phyloP scores from a whole-genome alignment of 2,797 vertebrate genomes.

The Strix occidentalis region DNA sequence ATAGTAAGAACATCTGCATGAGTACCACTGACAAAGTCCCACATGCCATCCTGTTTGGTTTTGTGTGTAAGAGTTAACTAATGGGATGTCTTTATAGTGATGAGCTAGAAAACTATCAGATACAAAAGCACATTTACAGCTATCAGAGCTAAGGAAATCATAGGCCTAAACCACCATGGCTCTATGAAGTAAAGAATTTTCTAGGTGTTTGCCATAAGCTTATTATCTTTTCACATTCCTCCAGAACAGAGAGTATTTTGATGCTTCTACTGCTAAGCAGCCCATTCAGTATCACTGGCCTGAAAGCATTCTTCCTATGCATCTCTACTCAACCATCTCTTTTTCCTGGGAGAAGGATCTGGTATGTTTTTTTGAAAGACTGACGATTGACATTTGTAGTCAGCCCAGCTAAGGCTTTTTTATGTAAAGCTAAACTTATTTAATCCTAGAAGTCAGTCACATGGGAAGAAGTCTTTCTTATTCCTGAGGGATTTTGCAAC shows the following conservation, averaged over 20 bases:
- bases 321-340: neutral
- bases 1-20: neutral
- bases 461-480: neutral
- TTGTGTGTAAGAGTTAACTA: neutral
- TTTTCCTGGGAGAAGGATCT: neutral
- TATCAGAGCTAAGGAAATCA: neutral
- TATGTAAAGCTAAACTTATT: neutral
- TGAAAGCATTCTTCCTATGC: neutral
- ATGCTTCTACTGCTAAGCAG: slow-evolving; percentile 38
- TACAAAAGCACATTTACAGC: neutral
- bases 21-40: neutral
- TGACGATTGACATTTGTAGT: neutral
- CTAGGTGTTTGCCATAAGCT: slow-evolving; percentile 8
- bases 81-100: neutral
- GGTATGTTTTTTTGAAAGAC: neutral
- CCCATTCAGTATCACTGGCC: neutral
- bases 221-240: slow-evolving; percentile 31
- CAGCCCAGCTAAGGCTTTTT: neutral
- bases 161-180: neutral
- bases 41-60: neutral
- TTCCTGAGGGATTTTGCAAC: neutral
- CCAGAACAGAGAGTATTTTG: slow-evolving; percentile 29
- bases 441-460: neutral
- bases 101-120: neutral
- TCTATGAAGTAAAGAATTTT: neutral